Conservation (phyloP, 2,113 vertebrate genomes). For the Archocentrus centrarchus region DNA sequence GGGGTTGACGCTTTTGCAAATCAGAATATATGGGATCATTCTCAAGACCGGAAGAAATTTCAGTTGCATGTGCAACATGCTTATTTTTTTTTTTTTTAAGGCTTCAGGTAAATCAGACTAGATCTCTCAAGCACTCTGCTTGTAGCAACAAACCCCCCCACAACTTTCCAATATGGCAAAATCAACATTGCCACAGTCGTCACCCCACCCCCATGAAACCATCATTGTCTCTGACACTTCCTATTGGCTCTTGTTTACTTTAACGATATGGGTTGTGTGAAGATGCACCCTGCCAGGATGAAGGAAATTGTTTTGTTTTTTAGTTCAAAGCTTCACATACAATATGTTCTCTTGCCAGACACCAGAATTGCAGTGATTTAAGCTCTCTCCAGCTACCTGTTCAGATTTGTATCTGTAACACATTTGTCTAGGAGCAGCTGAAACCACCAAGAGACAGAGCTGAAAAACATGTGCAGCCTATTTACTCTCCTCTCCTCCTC, state of each 20-base stretch:
- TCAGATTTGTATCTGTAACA: neutral
- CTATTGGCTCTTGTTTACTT: slow-evolving; percentile 3
- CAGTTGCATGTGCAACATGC: neutral
- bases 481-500: neutral
- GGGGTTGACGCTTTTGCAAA: neutral
- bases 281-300: neutral
- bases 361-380: neutral
- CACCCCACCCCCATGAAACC: neutral
- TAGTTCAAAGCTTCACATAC: neutral
- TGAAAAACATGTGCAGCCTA: slow-evolving; percentile 19
- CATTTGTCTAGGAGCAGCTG: neutral
- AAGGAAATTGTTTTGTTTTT: slow-evolving; percentile 20
- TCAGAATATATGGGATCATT: neutral
- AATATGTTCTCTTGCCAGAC: neutral
- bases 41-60: neutral
- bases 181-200: neutral
- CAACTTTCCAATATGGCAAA: neutral
- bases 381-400: neutral
- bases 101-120: neutral
- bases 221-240: neutral
- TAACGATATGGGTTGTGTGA: neutral
- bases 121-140: neutral
- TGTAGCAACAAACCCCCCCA: neutral
- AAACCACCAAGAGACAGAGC: neutral
- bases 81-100: neutral